Conservation (phyloP, 2,797 vertebrate genomes). For the Sylvia borin region DNA sequence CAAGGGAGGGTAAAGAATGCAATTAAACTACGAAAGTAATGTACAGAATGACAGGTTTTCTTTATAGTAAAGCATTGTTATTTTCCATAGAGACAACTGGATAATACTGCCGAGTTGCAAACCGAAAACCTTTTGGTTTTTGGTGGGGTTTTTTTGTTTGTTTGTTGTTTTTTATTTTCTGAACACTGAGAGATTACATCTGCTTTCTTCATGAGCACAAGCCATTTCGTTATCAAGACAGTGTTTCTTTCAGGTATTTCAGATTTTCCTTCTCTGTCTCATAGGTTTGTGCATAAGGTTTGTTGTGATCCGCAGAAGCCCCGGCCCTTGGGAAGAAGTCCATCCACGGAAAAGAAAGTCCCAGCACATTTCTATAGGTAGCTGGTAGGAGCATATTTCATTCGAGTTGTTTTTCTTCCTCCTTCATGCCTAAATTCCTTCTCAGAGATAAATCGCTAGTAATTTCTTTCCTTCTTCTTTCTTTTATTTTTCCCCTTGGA, state of each 20-base stretch:
- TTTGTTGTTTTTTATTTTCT: conserved; percentile 43
- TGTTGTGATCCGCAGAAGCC: background rate
- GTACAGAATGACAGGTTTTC: conserved; percentile 4
- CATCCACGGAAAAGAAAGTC: conserved; percentile 4
- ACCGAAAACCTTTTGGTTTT: conserved; percentile 1
- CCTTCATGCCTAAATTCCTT: background rate
- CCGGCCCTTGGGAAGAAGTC: conserved; percentile 29
- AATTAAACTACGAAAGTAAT: conserved; percentile 27
- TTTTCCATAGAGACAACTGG: conserved; percentile 27
- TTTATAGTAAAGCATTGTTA: conserved; percentile 29
- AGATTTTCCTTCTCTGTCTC: conserved; percentile 36
- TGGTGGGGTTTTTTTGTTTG: background rate
- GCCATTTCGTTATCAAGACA: conserved; percentile 59
- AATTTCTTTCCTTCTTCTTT: background rate
- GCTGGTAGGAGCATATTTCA: background rate
- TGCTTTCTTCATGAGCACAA: conserved; percentile 60
- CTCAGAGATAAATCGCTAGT: background rate
- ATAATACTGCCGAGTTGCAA: conserved; percentile 36
- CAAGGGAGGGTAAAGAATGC: conserved; percentile 13
- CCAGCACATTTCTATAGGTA: background rate
- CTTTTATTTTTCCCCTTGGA: background rate
- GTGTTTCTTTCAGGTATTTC: conserved; percentile 72
- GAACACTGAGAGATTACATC: conserved; percentile 52
- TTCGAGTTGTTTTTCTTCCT: background rate
- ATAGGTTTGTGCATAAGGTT: background rate